phyloP scores from a whole-genome alignment of 2,797 vertebrate species.

The Sebastes umbrosus region DNA sequence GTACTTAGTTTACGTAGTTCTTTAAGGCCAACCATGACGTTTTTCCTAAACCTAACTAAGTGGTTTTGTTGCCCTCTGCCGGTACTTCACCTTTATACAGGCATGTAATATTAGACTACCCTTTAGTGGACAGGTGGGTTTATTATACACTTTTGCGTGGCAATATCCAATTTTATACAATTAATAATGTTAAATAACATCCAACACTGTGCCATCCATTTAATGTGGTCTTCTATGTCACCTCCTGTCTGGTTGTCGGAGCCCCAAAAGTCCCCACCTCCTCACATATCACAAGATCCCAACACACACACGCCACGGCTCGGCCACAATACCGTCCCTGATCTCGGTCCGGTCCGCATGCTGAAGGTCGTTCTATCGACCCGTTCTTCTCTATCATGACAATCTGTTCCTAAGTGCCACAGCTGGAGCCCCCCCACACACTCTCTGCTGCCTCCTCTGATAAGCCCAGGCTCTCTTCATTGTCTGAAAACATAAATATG shows the following conservation, averaged over 20 bases:
- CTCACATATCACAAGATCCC: conserved; percentile 10
- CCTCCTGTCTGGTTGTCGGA: conserved; percentile 15
- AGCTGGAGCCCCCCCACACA: conserved; percentile 60
- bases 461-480: conserved; percentile 62
- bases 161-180: not conserved
- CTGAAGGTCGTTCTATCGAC: conserved; percentile 59
- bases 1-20: no score
- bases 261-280: conserved; percentile 60
- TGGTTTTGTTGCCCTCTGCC: no score
- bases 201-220: not conserved
- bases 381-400: conserved; percentile 56
- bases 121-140: accelerated
- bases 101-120: no score
- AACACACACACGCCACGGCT: conserved; percentile 8
- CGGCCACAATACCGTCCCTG: conserved; percentile 45
- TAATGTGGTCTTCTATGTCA: not conserved
- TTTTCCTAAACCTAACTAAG: no score
- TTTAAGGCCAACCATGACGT: no score
- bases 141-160: no score
- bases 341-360: conserved; percentile 8
- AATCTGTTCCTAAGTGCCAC: conserved; percentile 58
- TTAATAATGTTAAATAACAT: not conserved
- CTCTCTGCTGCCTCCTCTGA: conserved; percentile 52
- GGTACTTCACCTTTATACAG: no score
- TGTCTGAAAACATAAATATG: conserved; percentile 70